A percentile compares a stretch with the other conserved stretches of the same genome.
Conservation (phyloP, 2,113 vertebrate species). For the Mus spicilegus region DNA sequence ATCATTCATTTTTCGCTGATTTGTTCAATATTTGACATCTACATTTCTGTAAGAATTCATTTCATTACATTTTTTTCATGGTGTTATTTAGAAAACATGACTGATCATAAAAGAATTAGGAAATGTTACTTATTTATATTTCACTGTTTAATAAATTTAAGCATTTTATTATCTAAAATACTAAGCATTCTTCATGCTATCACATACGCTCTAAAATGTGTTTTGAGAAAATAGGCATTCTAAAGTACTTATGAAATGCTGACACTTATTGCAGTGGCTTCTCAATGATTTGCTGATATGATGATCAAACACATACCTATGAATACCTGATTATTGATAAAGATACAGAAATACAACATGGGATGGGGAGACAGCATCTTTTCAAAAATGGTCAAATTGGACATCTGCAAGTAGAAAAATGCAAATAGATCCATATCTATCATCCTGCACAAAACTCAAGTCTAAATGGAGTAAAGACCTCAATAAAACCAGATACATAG, state of each 20-base stretch:
- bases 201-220: not conserved
- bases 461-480: not conserved
- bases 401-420: not conserved
- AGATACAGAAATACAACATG: not conserved
- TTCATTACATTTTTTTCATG: not conserved
- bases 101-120: not conserved
- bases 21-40: not conserved
- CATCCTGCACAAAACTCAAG: not conserved
- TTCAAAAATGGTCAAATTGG: not conserved
- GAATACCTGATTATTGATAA: not conserved
- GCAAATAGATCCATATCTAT: not conserved
- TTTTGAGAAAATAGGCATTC: not conserved
- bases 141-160: not conserved
- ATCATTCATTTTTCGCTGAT: not conserved
- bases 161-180: not conserved
- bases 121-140: not conserved
- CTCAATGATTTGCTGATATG: not conserved
- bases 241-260: not conserved
- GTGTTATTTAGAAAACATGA: not conserved
- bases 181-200: not conserved
- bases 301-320: not conserved
- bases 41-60: not conserved
- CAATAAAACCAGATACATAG: not conserved
- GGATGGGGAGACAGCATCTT: too few species aligned
- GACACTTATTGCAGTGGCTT: not conserved